Base-by-base conservation (phyloP, 2,888 invertebrate genomes). In the Craniophora ligustri region DNA sequence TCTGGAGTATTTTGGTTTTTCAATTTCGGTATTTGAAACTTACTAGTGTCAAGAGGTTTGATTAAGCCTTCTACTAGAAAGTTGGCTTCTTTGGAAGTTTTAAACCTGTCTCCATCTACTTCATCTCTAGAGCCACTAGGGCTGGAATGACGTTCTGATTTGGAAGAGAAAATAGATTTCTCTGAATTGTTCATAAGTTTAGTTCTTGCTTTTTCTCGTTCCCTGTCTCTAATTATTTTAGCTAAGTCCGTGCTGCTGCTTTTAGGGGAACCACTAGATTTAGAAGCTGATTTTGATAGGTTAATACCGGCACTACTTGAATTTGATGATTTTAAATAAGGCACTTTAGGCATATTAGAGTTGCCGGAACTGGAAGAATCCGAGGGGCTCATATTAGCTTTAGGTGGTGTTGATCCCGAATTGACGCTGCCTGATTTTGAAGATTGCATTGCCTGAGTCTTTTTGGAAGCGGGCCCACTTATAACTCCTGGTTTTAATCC, bases 11-110 rank as follows among this genome's bases (percentile, higher is more conserved):
- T 88, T 74, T 92, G 90, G 64, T 92, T 94, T 79, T 93, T 91
- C 55, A 97, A 84, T 87, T 97, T 98, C 0, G 97, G 97, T 76
- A 98, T 98, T 92, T 98, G 98, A 89, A 97, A 98, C 79, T 97
- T 97, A 51, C 96, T 96, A 49, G 95, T 96, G 75, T 97, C 96
- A 26, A 96, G 86, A 7, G 96, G 95, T 78, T 97, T 97, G 75
- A 96, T 96, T 48, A 97, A 91, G 7, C 97, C 96, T 76, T 97
- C 97, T 76, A 96, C 95, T 45, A 95, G 90, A 67, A 95, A 93
- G 46, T 95, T 95, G 13, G 96, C 94, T 2, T 95, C 95, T 84
- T 95, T 95, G 1, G 95, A 89, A 49, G 88, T 78, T 78, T 97
- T 97, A 76, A 95, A 95, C 30, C 95, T 88, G 47, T 95, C 95